Conservation (phyloP, 2,797 vertebrate genomes). For the Liparis tanakae region DNA sequence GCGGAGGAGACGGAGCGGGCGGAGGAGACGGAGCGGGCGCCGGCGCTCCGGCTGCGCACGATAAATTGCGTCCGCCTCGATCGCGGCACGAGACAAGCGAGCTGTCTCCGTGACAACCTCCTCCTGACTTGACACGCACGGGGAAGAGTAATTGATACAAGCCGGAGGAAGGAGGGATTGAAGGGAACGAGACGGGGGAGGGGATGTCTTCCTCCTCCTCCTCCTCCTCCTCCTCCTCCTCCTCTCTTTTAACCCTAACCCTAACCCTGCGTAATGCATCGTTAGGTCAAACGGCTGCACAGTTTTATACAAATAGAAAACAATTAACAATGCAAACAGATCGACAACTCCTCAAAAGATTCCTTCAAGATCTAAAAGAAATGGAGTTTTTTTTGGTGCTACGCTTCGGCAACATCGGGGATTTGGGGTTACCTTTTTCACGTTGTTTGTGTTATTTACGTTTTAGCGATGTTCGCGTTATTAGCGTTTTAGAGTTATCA, state of each 20-base stretch:
- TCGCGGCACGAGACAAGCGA: conserved; percentile 58
- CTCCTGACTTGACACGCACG: conserved; percentile 65
- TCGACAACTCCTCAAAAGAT: too few relatives aligned
- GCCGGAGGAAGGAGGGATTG: conserved; percentile 33
- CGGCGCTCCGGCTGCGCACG: conserved; percentile 39
- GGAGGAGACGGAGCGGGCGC: too few relatives aligned
- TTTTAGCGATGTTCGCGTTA: too few relatives aligned
- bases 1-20: conserved; percentile 53
- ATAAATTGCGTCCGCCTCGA: conserved; percentile 68
- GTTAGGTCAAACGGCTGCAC: conserved; percentile 32
- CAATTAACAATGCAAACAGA: neutral
- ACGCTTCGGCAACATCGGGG: too few relatives aligned
- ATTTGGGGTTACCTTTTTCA: too few relatives aligned
- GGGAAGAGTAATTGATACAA: conserved; percentile 63
- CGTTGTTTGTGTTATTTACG: too few relatives aligned
- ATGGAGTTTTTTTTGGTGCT: too few relatives aligned
- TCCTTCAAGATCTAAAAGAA: too few relatives aligned
- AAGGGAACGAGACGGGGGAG: conserved; percentile 47
- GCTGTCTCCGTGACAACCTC: conserved; percentile 73
- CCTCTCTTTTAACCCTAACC: conserved; percentile 46
- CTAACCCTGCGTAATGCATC: conserved; percentile 34
- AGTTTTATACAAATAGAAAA: neutral
- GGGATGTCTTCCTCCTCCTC: conserved; percentile 53
- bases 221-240: conserved; percentile 58
- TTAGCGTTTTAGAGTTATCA: too few relatives aligned